Base-by-base conservation (phyloP, 1,140 invertebrate species). In the Formica exsecta region DNA sequence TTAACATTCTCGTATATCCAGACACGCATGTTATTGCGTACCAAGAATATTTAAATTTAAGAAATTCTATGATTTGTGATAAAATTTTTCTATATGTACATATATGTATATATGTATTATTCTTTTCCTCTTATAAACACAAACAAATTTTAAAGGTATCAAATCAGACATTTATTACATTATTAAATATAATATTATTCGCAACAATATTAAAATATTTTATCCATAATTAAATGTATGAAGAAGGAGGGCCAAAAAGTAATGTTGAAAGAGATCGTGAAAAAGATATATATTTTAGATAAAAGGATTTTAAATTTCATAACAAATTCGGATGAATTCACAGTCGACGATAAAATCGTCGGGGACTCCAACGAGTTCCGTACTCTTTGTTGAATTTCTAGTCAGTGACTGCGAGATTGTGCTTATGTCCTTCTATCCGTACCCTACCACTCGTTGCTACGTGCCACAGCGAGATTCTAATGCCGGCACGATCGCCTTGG, bases 401-500 rank as follows among this genome's bases (percentile, higher is more conserved):
- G 57, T 89, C 85, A 86, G 54, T 66, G 70, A 88, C 83, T 71
- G 13, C 29, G 38, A 32, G 38, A 32, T 61, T 7, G 22, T 51
- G 57, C 11, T 6, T 25, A 13, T 38, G 83, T 86, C 87, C 85
- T 87, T 90, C 90, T 85, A 54, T 76, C 41, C 41, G 19, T 51
- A 54, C 77, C 87, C 59, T 66, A 16, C 77, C 32, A 16, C 59
- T 66, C 22, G 13, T 64, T 36, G 44, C 54, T 51, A 16, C 64
- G 16, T 68, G 25, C 61, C 9, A 48, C 44, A 36, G 22, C 54
- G 32, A 54, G 84, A 86, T 89, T 89, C 87, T 89, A 89, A 79
- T 68, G 57, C 22, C 77, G 61, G 8, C 29, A 32, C 44, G 61
- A 48, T 90, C 22, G 88, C 88, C 88, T 90, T 90, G 88, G 88